These are phyloP conservation scores for Nomada ferruginata DNA, from an alignment of 2,888 invertebrate species.

Conservation along the genomic window DNA sequence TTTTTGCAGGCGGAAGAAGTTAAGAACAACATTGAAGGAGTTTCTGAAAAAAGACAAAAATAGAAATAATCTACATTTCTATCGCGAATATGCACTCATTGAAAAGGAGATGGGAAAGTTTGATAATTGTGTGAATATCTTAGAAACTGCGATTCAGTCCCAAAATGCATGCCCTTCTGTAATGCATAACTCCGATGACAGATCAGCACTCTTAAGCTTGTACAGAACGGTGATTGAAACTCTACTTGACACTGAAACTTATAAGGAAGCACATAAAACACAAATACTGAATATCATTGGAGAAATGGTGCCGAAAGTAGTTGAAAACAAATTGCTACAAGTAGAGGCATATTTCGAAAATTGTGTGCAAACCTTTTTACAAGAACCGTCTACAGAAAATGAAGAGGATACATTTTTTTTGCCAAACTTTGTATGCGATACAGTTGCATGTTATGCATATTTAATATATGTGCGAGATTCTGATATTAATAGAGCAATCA, in stretches of 20 bases:
- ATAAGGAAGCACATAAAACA: conserved; percentile 63
- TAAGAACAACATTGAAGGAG: conserved; percentile 86
- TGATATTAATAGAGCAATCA: conserved; percentile 65
- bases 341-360: conserved; percentile 74
- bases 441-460: conserved; percentile 86
- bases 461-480: conserved; percentile 83
- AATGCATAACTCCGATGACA: conserved; percentile 75
- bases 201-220: conserved; percentile 82
- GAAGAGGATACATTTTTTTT: conserved; percentile 82
- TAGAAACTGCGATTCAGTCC: conserved; percentile 85
- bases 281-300: conserved; percentile 69
- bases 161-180: conserved; percentile 72
- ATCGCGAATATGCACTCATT: conserved; percentile 87
- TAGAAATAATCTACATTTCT: conserved; percentile 86
- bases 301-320: conserved; percentile 64
- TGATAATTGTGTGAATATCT: conserved; percentile 85
- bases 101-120: conserved; percentile 86
- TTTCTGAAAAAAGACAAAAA: conserved; percentile 86
- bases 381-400: conserved; percentile 55
- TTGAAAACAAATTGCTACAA: conserved; percentile 56
- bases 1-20: conserved; percentile 82
- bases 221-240: conserved; percentile 83
- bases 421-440: conserved; percentile 85
- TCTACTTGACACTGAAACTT: conserved; percentile 69
- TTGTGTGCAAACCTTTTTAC: conserved; percentile 70